Evolutionary conservation across 2,888 invertebrate genomes (phyloP).

Genomic region (Sarcophaga caerulescens): DNA sequence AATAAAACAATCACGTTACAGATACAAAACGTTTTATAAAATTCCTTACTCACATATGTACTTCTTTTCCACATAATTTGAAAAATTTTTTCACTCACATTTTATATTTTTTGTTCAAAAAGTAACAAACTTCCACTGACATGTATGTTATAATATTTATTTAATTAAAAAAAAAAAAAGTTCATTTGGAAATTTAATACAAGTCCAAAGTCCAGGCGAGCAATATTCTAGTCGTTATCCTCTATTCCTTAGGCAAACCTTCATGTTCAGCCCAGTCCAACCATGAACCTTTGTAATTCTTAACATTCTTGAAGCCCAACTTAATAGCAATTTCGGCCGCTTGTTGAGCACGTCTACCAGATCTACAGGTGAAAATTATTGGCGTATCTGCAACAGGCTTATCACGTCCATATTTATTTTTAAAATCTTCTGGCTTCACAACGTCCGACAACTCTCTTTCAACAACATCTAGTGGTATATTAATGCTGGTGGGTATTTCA

Average conservation of each 20-base stretch:
- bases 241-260: slow-evolving; percentile 67
- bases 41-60: no score
- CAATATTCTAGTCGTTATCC: neutral
- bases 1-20: no score
- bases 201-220: neutral
- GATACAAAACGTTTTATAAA: no score
- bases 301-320: slow-evolving; percentile 76
- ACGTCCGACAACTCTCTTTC: slow-evolving; percentile 71
- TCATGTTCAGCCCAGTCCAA: slow-evolving; percentile 78
- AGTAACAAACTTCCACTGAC: no score
- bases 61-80: no score
- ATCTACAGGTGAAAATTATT: slow-evolving; percentile 86
- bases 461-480: slow-evolving; percentile 85
- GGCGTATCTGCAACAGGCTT: slow-evolving; percentile 84
- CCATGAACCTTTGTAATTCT: slow-evolving; percentile 79
- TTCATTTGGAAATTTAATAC: neutral
- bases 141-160: neutral
- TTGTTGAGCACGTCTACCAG: slow-evolving; percentile 85
- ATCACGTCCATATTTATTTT: slow-evolving; percentile 82
- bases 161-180: neutral
- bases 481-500: slow-evolving; percentile 87
- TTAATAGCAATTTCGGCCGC: slow-evolving; percentile 83
- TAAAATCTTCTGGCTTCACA: slow-evolving; percentile 81
- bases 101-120: no score
- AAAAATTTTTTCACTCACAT: no score